Base-by-base conservation (phyloP, 2,888 invertebrate genomes). In the Protodeltote pygarga region DNA sequence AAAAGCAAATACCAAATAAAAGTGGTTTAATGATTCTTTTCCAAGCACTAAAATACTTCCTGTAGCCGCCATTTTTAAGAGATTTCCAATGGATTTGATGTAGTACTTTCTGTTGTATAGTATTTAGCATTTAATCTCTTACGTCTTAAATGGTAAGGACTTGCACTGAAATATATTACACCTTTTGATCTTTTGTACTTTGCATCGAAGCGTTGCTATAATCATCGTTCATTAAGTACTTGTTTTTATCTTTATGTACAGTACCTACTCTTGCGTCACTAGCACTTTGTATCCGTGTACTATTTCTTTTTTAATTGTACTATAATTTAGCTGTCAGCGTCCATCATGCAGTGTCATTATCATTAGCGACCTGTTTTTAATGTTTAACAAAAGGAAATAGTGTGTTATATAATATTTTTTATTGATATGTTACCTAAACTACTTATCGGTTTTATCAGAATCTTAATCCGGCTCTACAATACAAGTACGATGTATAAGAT, bases 271-370 rank as follows among this genome's bases (percentile, higher is more conserved):
- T 54, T 62, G 39, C 62, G 58, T 65, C 58, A 65, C 27, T 19
- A 24, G 21, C 48, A 45, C 44, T 42, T 28, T 38, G 41, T 41
- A 57, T 51, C 49, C 41, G 44, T 47, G 28, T 58, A 35, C 23
- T 53, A 42, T 62, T 49, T 46, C 46, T 47, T 44, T 51, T 49
- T 50, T 51, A 65, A 65, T 65, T 53, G 33, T 50, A 44, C 39
- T 45, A 32, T 20, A 54, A 65, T 53, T 53, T 58, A 47, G 21
- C 40, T 53, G 58, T 53, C 58, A 11, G 38, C 49, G 41, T 53
- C 47, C 23, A 58, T 63, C 42, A 53, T 58, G 27, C 33, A 25
- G 20, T 40, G 46, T 34, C 49, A 58, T 62, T 62, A 58, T 49
- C 52, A 46, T 62, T 47, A 58, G 40, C 20, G 51, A 46, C 48